Base-by-base conservation (phyloP, 2,888 invertebrate genomes). In the Lochmaea capreae region DNA sequence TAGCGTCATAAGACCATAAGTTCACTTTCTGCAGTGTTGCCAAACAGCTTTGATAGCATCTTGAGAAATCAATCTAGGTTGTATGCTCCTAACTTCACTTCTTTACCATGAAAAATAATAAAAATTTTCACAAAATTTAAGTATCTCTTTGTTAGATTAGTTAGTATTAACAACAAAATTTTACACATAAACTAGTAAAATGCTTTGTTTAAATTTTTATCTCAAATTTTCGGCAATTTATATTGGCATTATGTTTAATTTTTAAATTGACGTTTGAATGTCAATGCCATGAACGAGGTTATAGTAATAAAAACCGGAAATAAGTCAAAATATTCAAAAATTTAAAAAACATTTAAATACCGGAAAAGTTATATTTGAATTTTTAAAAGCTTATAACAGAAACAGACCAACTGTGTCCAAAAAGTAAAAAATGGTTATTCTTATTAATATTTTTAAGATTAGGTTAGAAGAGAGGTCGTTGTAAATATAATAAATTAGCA, bases 1-100 rank as follows among this genome's bases (percentile, higher is more conserved):
- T 22, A 68, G 68, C 68, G 68, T 68, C 68, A 68, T 61, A 46
- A 52, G 61, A 62, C 62, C 68, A 68, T 61, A 46, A 52, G 61
- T 61, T 68, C 52, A 52, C 33, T 26, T 18, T 39, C 5, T 52
- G 26, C 68, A 68, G 61, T 68, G 68, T 68, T 68, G 68, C 68
- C 68, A 68, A 68, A 68, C 9, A 39, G 43, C 8, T 42, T 9
- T 49, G 49, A 68, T 16, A 49, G 33, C 22, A 62, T 33, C 43
- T 68, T 33, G 18, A 68, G 68, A 68, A 68, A 68, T 68, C 68
- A 68, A 68, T 68, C 39, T 67, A 22, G n/a, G 4, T 16, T 61
- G 33, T 59, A 59, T 10, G 59, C 12, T 26, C 33, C 59, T 59
- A 59, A 59, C 59, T 59, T 59, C 59, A 33, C 12, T 33, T 59